Evolutionary conservation across 2,113 vertebrate species (phyloP), one percentile per base, ranked within the genome.

Genomic region (Camelus bactrianus): DNA sequence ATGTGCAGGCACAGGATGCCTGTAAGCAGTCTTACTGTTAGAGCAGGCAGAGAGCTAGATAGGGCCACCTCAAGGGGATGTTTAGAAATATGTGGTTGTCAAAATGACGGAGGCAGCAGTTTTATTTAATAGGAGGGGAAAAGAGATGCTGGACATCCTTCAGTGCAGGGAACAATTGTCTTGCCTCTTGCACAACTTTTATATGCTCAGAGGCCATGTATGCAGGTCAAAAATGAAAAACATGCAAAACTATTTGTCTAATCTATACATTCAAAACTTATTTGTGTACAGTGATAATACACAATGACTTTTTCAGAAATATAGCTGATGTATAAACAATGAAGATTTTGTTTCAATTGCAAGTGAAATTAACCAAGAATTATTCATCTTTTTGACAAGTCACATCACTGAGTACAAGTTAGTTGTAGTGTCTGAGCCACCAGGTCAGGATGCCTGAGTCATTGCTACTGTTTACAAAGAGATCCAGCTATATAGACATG

Each of bases 1-100:
- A 35, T 35, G 30, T 50, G n/a, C 50, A 19, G 8, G 11, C 64
- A 54, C 4, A 5, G 8, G 0, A 8, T 5, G 9, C 7, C 6
- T 38, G 3, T 56, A 24, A 26, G 48, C 75, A 70, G 26, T 13
- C 38, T 42, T 42, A 42, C 38, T 42, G 38, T 42, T 42, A 42
- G 38, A 42, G 38, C 38, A 42, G 38, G 38, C 38, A 42, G 38
- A 42, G 38, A 42, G 38, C 38, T 42, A 42, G 38, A 42, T 42
- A 42, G 52, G 13, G 52, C 52, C 52, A 28, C 20, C 32, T 60
- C n/a, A 32, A 46, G 35, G 20, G 11, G 30, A 72, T 58, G 58
- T 11, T 3, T 6, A 24, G 42, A 30, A 32, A 6, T 42, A 2
- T 2, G 28, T 38, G n/a, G 11, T 7, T 17, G 6, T 52, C 46